Base-by-base conservation (phyloP, 2,888 invertebrate species). In the Machimus rusticus region DNA sequence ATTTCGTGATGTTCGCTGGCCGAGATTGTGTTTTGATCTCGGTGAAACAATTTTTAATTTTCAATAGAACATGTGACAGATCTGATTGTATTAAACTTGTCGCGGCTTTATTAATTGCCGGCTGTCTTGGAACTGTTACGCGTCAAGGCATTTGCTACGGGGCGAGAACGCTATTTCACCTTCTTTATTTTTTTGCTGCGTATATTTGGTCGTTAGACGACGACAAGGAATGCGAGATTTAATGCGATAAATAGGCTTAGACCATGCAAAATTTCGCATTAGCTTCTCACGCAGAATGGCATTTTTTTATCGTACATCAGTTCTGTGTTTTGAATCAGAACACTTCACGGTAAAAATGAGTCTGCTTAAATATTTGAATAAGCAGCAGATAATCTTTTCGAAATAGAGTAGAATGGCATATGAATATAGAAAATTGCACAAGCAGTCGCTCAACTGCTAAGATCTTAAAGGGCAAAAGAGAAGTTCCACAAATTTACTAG, bases 71-170 rank as follows among this genome's bases (percentile, higher is more conserved):
- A 74, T 74, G 85, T 46, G 85, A 85, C 85, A 85, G 85, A 85
- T 74, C 74, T 85, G 85, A 85, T 85, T 85, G 37, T 85, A 57
- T 74, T 85, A 85, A 85, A 85, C 85, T 85, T 85, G 85, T 85
- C 85, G 74, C 85, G 46, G 74, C 23, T 85, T 85, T 85, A 85
- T 85, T 85, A 85, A 85, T 85, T 74, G 85, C 28, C 74, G 4
- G 28, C 28, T 85, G 85, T 85, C 85, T 43, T 85, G 28, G 55
- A 85, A 85, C 85, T 85, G 85, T 85, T 85, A 85, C 74, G 66
- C 66, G 66, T 19, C 66, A 66, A 66, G 14, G 66, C 12, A 66
- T 66, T 66, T 66, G 66, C 66, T 66, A 28, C 66, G 66, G 23
- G 55, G 55, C 55, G 66, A 19, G 66, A 66, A 66, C 23, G n/a